Percentiles rank a stretch among this genome's conserved stretches.
Conservation (phyloP, 2,113 vertebrate genomes). For the Arenaria interpres region DNA sequence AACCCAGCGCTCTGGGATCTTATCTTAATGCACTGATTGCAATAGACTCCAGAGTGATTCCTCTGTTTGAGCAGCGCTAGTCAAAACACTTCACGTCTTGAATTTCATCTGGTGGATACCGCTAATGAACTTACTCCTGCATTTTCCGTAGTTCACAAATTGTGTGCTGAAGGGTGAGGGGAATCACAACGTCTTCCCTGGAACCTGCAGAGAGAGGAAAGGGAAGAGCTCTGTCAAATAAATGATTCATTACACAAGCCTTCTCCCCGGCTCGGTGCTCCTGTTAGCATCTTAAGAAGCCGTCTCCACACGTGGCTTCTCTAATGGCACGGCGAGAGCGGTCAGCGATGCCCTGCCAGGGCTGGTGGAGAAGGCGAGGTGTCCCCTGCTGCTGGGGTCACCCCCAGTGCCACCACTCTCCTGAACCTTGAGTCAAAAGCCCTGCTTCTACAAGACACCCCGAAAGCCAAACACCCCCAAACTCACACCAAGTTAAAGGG, state of each 20-base stretch:
- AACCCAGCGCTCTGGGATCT: conserved; percentile 2
- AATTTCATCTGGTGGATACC: background rate
- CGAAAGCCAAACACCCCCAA: background rate
- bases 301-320: background rate
- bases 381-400: background rate
- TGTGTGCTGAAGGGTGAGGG: background rate
- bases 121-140: background rate
- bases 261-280: background rate
- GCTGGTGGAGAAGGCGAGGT: background rate
- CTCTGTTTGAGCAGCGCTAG: background rate
- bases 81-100: conserved; percentile 31
- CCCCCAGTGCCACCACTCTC: background rate
- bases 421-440: background rate
- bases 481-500: background rate
- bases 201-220: background rate
- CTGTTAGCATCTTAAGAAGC: background rate
- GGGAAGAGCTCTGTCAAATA: background rate
- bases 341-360: rapidly evolving
- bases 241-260: background rate
- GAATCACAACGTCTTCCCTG: background rate
- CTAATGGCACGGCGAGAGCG: rapidly evolving
- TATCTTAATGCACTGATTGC: conserved; percentile 20
- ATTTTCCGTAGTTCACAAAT: background rate
- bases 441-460: background rate
- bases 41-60: background rate